Conservation (phyloP, 2,888 invertebrate genomes). For the Keiferia lycopersicella region DNA sequence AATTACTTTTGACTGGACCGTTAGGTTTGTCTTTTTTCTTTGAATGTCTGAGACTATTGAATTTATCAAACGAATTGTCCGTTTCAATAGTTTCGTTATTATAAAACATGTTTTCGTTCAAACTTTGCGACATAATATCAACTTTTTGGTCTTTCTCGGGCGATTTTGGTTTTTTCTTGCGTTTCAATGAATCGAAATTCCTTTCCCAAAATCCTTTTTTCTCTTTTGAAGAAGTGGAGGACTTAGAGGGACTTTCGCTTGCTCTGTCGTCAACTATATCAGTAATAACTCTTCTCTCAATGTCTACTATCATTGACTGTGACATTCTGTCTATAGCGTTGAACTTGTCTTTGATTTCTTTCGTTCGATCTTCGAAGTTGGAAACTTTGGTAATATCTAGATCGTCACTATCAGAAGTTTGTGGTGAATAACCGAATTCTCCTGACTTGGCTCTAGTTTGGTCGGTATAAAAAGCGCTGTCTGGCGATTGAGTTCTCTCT, state of each 20-base stretch:
- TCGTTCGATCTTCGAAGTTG: conserved; percentile 67
- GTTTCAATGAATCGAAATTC: conserved; percentile 76
- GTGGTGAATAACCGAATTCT: conserved; percentile 74
- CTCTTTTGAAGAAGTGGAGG: conserved; percentile 67
- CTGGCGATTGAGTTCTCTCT: conserved; percentile 71
- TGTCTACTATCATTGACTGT: conserved; percentile 76
- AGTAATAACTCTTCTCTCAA: conserved; percentile 62
- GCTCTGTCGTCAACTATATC: conserved; percentile 52
- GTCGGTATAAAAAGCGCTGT: conserved; percentile 79
- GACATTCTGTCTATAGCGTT: conserved; percentile 79
- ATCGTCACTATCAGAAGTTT: conserved; percentile 75
- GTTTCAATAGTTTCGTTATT: conserved; percentile 74
- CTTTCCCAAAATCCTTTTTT: conserved; percentile 80
- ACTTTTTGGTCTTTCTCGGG: conserved; percentile 53
- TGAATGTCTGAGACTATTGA: conserved; percentile 70
- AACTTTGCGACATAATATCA: conserved; percentile 78
- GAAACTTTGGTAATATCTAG: conserved; percentile 60
- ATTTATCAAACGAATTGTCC: conserved; percentile 65
- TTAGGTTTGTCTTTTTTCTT: conserved; percentile 62
- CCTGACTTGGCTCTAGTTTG: conserved; percentile 76
- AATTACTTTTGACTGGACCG: conserved; percentile 67
- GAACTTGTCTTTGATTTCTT: conserved; percentile 71
- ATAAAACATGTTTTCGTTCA: conserved; percentile 78
- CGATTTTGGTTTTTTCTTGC: conserved; percentile 70
- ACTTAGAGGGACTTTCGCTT: conserved; percentile 69